Evolutionary conservation across 2,888 invertebrate species (phyloP).

Genomic region (Cerceris rybyensis): DNA sequence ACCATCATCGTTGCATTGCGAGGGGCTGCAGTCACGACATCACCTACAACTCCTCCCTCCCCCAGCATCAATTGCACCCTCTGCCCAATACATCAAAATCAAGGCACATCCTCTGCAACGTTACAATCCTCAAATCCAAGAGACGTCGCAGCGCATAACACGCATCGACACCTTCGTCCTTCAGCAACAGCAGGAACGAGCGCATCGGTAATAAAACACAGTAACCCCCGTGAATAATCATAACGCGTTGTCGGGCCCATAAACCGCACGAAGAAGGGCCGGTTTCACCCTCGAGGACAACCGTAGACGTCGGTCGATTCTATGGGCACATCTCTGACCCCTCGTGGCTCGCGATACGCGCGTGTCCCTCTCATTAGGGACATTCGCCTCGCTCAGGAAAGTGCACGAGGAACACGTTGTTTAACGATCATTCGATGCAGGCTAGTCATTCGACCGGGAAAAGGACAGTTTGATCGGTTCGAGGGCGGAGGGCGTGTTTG

Average conservation of each 20-base stretch:
- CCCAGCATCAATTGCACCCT: no score
- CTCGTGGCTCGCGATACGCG: slow-evolving; percentile 68
- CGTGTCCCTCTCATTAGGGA: slow-evolving; percentile 77
- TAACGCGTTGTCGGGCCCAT: slow-evolving; percentile 76
- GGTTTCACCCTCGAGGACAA: slow-evolving; percentile 50
- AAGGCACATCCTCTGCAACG: slow-evolving; percentile 2
- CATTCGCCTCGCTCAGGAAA: slow-evolving; percentile 65
- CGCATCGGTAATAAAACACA: slow-evolving; percentile 79
- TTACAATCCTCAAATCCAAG: slow-evolving; percentile 7
- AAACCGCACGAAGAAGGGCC: slow-evolving; percentile 76
- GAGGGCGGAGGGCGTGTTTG: slow-evolving; percentile 34
- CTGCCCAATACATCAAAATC: slow-evolving; percentile 27
- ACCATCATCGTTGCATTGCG: no score
- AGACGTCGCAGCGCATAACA: slow-evolving; percentile 26
- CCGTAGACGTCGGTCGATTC: slow-evolving; percentile 27
- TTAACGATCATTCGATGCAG: slow-evolving; percentile 74
- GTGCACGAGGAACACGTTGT: slow-evolving; percentile 71
- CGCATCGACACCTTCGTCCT: slow-evolving; percentile 28
- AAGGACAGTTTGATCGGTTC: slow-evolving; percentile 40
- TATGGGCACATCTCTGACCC: slow-evolving; percentile 36
- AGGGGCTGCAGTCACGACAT: no score
- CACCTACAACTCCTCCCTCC: no score
- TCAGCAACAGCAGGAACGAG: slow-evolving; percentile 20
- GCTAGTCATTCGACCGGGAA: slow-evolving; percentile 51
- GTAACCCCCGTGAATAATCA: slow-evolving; percentile 81